Conservation (phyloP, 1,140 invertebrate genomes). For the Drosophila rhopaloa region DNA sequence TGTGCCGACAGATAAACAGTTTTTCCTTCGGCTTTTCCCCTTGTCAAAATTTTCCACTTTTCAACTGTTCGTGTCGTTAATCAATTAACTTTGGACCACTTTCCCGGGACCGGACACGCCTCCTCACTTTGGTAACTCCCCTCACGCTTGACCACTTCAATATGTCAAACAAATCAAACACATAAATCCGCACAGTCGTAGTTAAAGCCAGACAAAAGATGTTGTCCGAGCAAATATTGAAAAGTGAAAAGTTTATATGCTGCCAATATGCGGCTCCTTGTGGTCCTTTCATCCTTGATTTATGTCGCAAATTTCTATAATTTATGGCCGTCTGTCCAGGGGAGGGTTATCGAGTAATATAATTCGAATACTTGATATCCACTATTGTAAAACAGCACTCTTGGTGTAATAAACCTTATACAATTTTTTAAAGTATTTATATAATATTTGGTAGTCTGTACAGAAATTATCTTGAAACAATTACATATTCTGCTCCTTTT, state of each 20-base stretch:
- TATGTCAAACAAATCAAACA: slow-evolving; percentile 76
- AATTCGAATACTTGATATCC: slow-evolving; percentile 27
- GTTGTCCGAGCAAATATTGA: slow-evolving; percentile 68
- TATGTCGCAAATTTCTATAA: slow-evolving; percentile 73
- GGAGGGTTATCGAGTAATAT: not conserved
- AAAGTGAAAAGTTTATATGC: slow-evolving; percentile 77
- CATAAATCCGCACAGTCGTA: slow-evolving; percentile 28
- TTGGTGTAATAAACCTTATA: too few relatives aligned
- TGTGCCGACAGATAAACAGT: slow-evolving; percentile 41
- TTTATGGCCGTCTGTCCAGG: slow-evolving; percentile 52
- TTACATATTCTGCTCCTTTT: too few relatives aligned
- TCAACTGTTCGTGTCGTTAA: slow-evolving; percentile 62
- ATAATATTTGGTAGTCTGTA: too few relatives aligned
- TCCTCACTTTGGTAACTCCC: slow-evolving; percentile 20
- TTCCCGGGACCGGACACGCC: slow-evolving; percentile 52
- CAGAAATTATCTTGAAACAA: too few relatives aligned
- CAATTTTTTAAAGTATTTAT: too few relatives aligned
- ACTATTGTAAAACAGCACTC: not conserved
- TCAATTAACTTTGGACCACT: slow-evolving; percentile 74
- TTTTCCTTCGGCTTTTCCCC: slow-evolving; percentile 40
- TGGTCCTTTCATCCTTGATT: slow-evolving; percentile 62
- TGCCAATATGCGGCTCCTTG: slow-evolving; percentile 58
- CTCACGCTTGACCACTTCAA: slow-evolving; percentile 74
- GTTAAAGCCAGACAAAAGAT: slow-evolving; percentile 47
- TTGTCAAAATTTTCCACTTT: slow-evolving; percentile 42